Conservation (phyloP, 2,888 invertebrate genomes). For the Trichopoda pennipes region DNA sequence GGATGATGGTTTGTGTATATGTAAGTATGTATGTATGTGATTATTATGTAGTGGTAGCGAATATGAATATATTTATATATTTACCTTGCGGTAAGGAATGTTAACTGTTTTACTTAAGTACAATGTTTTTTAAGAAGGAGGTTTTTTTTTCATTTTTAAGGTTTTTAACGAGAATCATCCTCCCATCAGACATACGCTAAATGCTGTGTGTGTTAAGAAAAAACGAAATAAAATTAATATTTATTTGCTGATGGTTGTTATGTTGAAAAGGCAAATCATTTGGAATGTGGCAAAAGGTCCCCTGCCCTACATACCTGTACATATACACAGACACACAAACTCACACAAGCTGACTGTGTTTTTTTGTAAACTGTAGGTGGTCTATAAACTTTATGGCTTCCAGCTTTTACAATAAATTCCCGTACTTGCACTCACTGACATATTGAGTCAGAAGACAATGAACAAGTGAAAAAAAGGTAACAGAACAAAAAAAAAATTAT, state of each 20-base stretch:
- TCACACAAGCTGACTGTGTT: constrained; percentile 32
- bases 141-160: constrained; percentile 2
- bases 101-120: constrained; percentile 42
- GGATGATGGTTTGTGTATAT: neutral
- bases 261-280: constrained; percentile 67
- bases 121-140: constrained; percentile 56
- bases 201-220: constrained; percentile 30
- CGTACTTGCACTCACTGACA: constrained; percentile 18
- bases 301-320: neutral
- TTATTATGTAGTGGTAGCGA: neutral
- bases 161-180: constrained; percentile 44
- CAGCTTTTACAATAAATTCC: constrained; percentile 47
- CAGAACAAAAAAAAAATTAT: constrained; percentile 54
- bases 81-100: constrained; percentile 62
- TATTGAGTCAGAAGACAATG: constrained; percentile 1
- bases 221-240: constrained; percentile 63
- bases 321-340: neutral
- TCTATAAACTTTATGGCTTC: constrained; percentile 60
- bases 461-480: constrained; percentile 31
- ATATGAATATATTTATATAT: constrained; percentile 33
- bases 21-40: neutral
- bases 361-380: constrained; percentile 64
- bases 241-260: constrained; percentile 68
- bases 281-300: constrained; percentile 33
- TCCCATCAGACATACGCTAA: constrained; percentile 18